These are phyloP conservation scores for Syncerus caffer DNA, from an alignment of 2,797 vertebrate species.

Conservation along the genomic window DNA sequence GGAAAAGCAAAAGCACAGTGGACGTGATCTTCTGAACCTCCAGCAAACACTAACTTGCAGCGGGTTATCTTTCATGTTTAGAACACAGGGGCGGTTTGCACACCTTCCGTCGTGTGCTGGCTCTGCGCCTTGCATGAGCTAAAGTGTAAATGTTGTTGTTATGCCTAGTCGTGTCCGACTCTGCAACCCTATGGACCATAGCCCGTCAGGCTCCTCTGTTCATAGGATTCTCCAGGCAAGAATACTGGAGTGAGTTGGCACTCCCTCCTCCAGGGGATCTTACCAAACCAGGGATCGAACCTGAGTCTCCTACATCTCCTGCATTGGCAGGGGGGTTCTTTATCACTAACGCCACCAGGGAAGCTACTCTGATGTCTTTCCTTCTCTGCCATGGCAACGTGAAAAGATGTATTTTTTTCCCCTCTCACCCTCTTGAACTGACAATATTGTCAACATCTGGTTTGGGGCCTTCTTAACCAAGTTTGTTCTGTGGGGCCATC, in stretches of 20 bases:
- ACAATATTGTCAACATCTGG: conserved; percentile 83
- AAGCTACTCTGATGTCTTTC: conserved; percentile 68
- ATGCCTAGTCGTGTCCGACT: neutral
- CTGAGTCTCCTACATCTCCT: neutral
- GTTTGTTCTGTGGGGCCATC: conserved; percentile 83
- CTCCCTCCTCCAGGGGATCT: neutral
- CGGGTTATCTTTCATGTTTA: neutral
- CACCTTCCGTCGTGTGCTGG: neutral
- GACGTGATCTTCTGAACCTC: neutral
- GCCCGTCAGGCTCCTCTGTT: neutral
- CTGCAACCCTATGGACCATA: neutral
- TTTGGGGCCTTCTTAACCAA: conserved; percentile 81
- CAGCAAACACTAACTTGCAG: neutral
- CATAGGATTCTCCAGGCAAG: neutral
- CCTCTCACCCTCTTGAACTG: conserved; percentile 64
- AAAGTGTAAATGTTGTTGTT: neutral
- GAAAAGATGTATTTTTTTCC: conserved; percentile 70
- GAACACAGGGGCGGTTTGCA: conserved; percentile 54
- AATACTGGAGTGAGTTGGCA: neutral
- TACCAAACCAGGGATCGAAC: neutral
- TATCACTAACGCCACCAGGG: neutral
- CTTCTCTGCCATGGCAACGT: conserved; percentile 69
- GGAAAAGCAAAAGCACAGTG: neutral
- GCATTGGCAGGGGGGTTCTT: neutral
- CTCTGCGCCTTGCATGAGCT: conserved; percentile 58